Conservation (phyloP, 2,113 vertebrate species). For the Gila orcuttii region DNA sequence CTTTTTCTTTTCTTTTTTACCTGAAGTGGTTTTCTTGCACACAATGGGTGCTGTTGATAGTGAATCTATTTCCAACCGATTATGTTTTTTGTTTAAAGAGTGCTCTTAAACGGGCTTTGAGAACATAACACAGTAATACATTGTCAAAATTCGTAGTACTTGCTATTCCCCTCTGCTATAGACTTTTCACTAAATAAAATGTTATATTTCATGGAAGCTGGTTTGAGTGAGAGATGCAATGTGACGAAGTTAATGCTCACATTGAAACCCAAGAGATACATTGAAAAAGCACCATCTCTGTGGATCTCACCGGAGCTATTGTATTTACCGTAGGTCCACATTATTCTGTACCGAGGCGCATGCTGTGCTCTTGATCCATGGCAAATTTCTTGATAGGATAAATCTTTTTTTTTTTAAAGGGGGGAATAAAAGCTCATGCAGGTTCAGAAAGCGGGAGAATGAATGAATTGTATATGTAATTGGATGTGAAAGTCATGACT, state of each 20-base stretch:
- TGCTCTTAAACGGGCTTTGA: not conserved
- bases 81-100: not conserved
- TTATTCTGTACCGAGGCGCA: not conserved
- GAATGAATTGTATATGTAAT: conserved; percentile 1
- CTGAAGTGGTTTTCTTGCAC: not conserved
- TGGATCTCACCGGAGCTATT: conserved; percentile 20
- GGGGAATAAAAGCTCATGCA: not conserved
- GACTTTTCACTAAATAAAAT: not conserved
- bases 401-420: not conserved
- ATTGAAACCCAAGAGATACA: conserved; percentile 23
- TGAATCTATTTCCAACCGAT: conserved; percentile 3
- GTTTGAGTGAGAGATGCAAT: conserved; percentile 3
- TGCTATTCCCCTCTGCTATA: not conserved
- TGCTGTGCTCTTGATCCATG: conserved; percentile 28
- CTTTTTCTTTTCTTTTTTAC: not conserved
- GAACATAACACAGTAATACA: not conserved
- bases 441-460: not conserved
- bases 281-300: not conserved
- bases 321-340: not conserved
- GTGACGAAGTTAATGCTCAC: conserved; percentile 20
- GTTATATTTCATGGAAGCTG: conserved; percentile 1
- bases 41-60: conserved; percentile 28
- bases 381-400: conserved; percentile 23
- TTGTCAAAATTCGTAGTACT: not conserved
- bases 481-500: conserved; percentile 12